Base-by-base conservation (phyloP, 1,140 invertebrate genomes). In the Sitobion miscanthi region DNA sequence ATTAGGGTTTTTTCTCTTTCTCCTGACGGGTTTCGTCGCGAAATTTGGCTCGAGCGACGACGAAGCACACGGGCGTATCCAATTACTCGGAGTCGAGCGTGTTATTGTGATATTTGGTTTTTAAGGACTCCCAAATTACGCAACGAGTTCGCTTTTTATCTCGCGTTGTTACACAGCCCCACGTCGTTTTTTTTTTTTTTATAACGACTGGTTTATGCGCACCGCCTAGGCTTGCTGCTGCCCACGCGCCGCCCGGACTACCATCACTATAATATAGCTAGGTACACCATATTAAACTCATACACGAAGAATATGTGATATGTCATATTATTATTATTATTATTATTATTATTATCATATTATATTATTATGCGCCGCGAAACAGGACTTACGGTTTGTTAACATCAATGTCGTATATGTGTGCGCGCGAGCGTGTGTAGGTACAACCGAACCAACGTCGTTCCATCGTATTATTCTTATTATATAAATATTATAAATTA, bases 61-160 rank as follows among this genome's bases (percentile, higher is more conserved):
- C 17, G 49, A 11, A 23, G 86, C 86, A 45, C 25, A 85, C 83
- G 23, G 42, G 85, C 52, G 21, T 89, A 54, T 89, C 87, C 49
- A 54, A 89, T 89, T 89, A 89, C 49, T 89, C 35, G 49, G 47
- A 89, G 49, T 6, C 30, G 49, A 89, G 8, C 1, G 87, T 30
- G 49, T 89, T 89, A 38, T 54, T 35, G 6, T 35, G 52, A 21
- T 54, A 54, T 89, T 54, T 88, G 38, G 52, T 89, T 89, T 30
- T 54, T 35, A 54, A 54, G 49, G 49, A 89, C 87, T 89, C 21
- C 87, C 87, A 89, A 89, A 89, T 89, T 89, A 89, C 87, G 87
- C 49, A 89, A 89, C 85, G 85, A 47, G 38, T 87, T 49, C 20
- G n/a, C 87, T 89, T 54, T 89, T 85, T 85, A 85, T 52, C n/a